phyloP scores from a whole-genome alignment of 2,888 invertebrate genomes.

The Mayetiola destructor region DNA sequence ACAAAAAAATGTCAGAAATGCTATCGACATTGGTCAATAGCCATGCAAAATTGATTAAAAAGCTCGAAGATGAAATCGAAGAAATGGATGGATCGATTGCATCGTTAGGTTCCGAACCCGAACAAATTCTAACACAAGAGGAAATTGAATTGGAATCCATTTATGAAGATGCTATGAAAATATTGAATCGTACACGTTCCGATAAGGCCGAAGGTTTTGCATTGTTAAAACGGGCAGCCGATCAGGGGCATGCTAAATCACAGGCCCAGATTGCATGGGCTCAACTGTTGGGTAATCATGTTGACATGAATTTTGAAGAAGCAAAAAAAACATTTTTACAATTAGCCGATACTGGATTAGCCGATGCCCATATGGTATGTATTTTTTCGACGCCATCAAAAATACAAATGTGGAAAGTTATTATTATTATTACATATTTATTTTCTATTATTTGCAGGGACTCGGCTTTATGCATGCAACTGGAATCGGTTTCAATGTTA shows the following conservation, averaged over 20 bases:
- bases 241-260: conserved; percentile 65
- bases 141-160: conserved; percentile 38
- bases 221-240: conserved; percentile 63
- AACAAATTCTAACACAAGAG: background rate
- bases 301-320: conserved; percentile 58
- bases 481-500: conserved; percentile 75
- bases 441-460: conserved; percentile 40
- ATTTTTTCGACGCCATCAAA: conserved; percentile 10
- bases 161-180: conserved; percentile 53
- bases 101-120: background rate
- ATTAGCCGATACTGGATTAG: conserved; percentile 59
- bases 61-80: conserved; percentile 34
- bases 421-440: conserved; percentile 6
- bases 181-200: conserved; percentile 55
- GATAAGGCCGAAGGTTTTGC: conserved; percentile 61
- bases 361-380: conserved; percentile 78
- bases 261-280: conserved; percentile 80
- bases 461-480: conserved; percentile 77
- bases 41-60: conserved; percentile 24
- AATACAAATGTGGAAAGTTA: background rate
- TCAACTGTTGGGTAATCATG: conserved; percentile 65
- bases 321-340: conserved; percentile 63
- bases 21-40: conserved; percentile 21
- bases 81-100: conserved; percentile 23
- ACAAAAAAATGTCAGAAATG: background rate